Evolutionary conservation across 2,888 invertebrate species (phyloP).

Genomic region (Leptura quadrifasciata): DNA sequence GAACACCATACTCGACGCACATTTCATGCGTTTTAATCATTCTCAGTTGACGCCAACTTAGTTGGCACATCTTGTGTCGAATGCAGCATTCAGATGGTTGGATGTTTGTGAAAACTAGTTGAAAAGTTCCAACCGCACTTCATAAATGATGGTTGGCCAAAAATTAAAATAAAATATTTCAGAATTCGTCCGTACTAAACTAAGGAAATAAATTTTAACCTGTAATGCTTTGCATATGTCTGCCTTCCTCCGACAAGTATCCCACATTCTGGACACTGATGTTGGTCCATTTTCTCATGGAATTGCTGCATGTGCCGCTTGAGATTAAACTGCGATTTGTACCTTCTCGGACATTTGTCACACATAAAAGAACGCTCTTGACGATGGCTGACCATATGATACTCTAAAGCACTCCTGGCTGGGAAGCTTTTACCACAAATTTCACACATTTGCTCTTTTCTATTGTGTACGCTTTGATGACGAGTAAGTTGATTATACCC

Average conservation of each 20-base stretch:
- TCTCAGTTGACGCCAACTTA: too few relatives aligned
- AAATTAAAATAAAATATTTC: too few relatives aligned
- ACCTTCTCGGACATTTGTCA: conserved; percentile 9
- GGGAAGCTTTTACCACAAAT: conserved; percentile 3
- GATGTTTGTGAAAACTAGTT: too few relatives aligned
- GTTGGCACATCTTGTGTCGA: too few relatives aligned
- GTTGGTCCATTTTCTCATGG: background rate
- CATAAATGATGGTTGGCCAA: too few relatives aligned
- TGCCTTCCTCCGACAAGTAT: background rate
- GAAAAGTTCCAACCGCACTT: too few relatives aligned
- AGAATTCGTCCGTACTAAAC: background rate
- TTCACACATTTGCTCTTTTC: background rate
- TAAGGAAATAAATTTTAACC: background rate
- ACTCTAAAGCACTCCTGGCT: background rate
- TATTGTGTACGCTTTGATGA: background rate
- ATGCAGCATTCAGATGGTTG: too few relatives aligned
- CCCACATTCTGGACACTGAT: background rate
- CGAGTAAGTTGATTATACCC: background rate
- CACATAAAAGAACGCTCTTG: background rate
- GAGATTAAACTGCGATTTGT: background rate
- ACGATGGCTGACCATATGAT: background rate
- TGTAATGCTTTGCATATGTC: background rate
- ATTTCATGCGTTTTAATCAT: too few relatives aligned
- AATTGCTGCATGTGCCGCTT: background rate
- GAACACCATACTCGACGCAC: too few relatives aligned